Conservation (phyloP, 2,797 vertebrate genomes). For the Cyclura pinguis region DNA sequence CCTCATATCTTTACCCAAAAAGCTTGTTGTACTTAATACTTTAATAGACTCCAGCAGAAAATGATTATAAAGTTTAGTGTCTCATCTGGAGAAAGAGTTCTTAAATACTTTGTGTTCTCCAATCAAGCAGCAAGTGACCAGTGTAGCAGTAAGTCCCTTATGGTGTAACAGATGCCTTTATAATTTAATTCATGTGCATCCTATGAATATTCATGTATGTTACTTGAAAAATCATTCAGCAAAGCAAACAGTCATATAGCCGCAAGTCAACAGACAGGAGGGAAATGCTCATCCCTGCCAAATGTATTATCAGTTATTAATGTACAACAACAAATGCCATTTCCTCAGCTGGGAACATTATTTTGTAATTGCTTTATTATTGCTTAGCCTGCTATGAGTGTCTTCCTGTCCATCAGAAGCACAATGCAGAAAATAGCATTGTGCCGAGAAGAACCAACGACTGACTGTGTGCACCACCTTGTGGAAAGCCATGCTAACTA, state of each 20-base stretch:
- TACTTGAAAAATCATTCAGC: constrained; percentile 62
- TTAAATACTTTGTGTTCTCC: constrained; percentile 51
- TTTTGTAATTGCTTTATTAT: constrained; percentile 59
- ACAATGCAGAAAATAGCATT: constrained; percentile 28
- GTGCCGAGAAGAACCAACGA: not conserved
- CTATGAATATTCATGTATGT: constrained; percentile 68
- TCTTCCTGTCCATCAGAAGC: constrained; percentile 63
- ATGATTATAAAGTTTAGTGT: constrained; percentile 42
- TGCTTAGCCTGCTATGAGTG: constrained; percentile 59
- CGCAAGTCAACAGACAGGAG: constrained; percentile 57
- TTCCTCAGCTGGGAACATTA: constrained; percentile 61
- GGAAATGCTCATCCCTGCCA: constrained; percentile 41
- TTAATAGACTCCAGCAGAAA: constrained; percentile 17
- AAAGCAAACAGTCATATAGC: constrained; percentile 48
- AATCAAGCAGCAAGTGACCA: constrained; percentile 51
- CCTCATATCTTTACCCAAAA: not conserved
- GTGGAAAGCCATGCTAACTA: constrained; percentile 57
- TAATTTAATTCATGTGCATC: constrained; percentile 66
- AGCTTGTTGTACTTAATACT: not conserved
- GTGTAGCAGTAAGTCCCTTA: constrained; percentile 58
- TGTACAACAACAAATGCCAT: constrained; percentile 64
- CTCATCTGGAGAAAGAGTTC: constrained; percentile 34
- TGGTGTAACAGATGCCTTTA: constrained; percentile 66
- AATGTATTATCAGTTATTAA: constrained; percentile 66
- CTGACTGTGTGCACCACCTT: constrained; percentile 69